Evolutionary conservation across 1,140 invertebrate species (phyloP), one percentile per base, ranked within the genome.

Genomic region (Frieseomelitta varia): DNA sequence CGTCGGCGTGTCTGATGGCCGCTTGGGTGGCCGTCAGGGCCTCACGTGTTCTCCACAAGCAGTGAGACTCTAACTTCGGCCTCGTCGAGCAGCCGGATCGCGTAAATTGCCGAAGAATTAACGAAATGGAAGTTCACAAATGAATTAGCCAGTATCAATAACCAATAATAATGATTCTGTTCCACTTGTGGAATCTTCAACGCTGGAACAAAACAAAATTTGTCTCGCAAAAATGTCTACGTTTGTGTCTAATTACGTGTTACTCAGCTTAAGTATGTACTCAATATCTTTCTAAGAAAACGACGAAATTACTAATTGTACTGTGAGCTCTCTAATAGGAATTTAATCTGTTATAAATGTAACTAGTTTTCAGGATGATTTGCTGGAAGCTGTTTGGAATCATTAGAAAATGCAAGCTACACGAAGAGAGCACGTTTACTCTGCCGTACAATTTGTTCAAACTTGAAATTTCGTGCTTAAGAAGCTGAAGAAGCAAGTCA

Each of bases 1-100:
- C 87, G 93, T 93, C 93, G 93, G 93, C 91, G 86, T 92, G 93
- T 93, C 91, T 94, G 93, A 93, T 93, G 90, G 79, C 93, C 84
- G 88, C 91, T 84, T 94, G 93, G 93, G 93, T 94, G 93, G 93
- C 91, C 92, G 91, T 90, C 87, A 91, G 90, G 85, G 85, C 90
- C 87, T 92, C 92, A 92, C 90, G 90, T 92, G 92, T 91, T 92
- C 90, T 86, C 90, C 88, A 91, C 89, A 92, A 90, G 90, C 89
- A 82, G 71, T 69, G 88, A 79, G 84, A 73, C 87, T 86, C 78
- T 77, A 78, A 76, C 87, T 73, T 69, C 84, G 87, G 55, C 65
- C 65, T 63, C 74, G 81, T 56, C 74, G 58, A 53, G 69, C 69
- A 51, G 47, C 19, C 78, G 39, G 78, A 65, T 84, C 78, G 78